Conservation (phyloP, 2,888 invertebrate genomes). For the Fragum whitleyi region DNA sequence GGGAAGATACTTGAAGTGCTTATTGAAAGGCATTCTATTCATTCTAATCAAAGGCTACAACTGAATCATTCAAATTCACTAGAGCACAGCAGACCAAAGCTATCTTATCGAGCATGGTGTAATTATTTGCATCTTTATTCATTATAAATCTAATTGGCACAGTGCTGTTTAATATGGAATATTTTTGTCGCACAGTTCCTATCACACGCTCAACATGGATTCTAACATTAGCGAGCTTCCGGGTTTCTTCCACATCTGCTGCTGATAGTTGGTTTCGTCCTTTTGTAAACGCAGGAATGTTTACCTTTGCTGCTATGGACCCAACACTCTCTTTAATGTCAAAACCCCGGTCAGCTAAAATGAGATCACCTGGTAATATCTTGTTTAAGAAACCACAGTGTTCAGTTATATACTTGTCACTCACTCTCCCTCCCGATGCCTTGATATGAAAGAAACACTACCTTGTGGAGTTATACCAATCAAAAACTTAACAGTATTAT, state of each 20-base stretch:
- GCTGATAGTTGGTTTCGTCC: conserved; percentile 38
- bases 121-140: not conserved
- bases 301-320: conserved; percentile 29
- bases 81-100: not conserved
- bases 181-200: conserved; percentile 43
- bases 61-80: not conserved
- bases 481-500: conserved; percentile 54
- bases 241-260: conserved; percentile 32
- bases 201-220: conserved; percentile 53
- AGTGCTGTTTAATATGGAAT: conserved; percentile 38
- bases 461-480: conserved; percentile 53
- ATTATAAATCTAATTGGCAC: conserved; percentile 6
- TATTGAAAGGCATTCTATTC: too few species aligned
- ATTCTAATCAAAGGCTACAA: not conserved
- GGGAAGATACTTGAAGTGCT: too few species aligned
- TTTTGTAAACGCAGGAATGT: conserved; percentile 49
- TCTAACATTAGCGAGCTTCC: conserved; percentile 29
- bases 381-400: conserved; percentile 38
- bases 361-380: conserved; percentile 49
- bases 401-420: conserved; percentile 53
- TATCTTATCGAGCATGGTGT: not conserved
- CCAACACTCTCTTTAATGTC: conserved; percentile 45
- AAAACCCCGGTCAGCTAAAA: conserved; percentile 45
- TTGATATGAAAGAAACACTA: conserved; percentile 43
- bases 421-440: conserved; percentile 48